phyloP scores from a whole-genome alignment of 1,140 invertebrate species.

The Aradophagus sp. region DNA sequence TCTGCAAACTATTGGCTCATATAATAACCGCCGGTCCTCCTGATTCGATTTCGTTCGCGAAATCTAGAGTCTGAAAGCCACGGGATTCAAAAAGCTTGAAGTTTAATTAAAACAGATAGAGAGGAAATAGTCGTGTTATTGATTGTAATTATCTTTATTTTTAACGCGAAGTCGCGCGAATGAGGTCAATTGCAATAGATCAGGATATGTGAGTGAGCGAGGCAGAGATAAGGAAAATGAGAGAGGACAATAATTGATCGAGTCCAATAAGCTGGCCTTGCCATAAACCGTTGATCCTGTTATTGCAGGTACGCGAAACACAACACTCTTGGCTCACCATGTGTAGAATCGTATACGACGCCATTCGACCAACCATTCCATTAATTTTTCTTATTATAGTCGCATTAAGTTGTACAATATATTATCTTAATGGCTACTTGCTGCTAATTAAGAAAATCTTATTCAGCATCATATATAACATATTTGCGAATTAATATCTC shows the following conservation, averaged over 20 bases:
- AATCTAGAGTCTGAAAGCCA: background rate
- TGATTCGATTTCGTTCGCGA: conserved; percentile 1
- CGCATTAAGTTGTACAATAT: conserved; percentile 33
- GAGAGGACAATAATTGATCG: conserved; percentile 57
- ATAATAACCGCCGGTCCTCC: conserved; percentile 30
- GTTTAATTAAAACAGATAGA: conserved; percentile 22
- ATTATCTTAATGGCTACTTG: conserved; percentile 29
- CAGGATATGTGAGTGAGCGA: conserved; percentile 52
- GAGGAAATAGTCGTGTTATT: conserved; percentile 10
- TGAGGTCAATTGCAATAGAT: conserved; percentile 53
- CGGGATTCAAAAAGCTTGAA: background rate
- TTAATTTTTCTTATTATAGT: conserved; percentile 47
- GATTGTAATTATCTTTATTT: conserved; percentile 39
- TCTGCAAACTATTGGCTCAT: conserved; percentile 35
- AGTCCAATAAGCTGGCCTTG: conserved; percentile 56
- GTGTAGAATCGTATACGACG: conserved; percentile 44
- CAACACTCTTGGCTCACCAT: conserved; percentile 52
- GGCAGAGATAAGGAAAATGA: conserved; percentile 47
- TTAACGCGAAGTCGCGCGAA: conserved; percentile 24
- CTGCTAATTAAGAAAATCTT: conserved; percentile 24
- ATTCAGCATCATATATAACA: too few relatives aligned
- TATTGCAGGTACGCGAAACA: conserved; percentile 52
- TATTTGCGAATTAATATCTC: too few relatives aligned
- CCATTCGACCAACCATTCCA: conserved; percentile 33
- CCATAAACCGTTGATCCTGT: conserved; percentile 59